Evolutionary conservation across 2,888 invertebrate species (phyloP), one percentile per base, ranked within the genome.

Genomic region (Diarsia dahlii): DNA sequence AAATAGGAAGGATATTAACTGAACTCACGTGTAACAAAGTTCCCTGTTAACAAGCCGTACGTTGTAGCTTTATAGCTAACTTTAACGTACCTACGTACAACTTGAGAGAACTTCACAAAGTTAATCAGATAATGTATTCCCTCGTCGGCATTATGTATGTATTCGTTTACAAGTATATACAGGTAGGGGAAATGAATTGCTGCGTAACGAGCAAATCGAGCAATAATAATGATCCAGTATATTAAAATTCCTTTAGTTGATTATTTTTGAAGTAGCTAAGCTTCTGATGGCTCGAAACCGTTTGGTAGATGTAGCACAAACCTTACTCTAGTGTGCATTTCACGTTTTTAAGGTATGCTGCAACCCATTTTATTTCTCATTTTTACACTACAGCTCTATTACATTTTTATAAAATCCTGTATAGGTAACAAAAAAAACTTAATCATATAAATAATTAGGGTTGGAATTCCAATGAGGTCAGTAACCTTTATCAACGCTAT

Each of bases 111-210:
- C n/a, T 63, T 78, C 67, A 56, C 73, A 28, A 74, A 83, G 66
- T 84, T 88, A 85, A 86, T 88, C 86, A 81, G 82, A 81, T 85
- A 85, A 81, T 82, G 82, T 78, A 78, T 70, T 72, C 64, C 68
- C 70, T 71, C 34, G 50, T 67, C 64, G 75, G 67, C 64, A 73
- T 80, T 81, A 75, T 71, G 5, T 73, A 73, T 64, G 58, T 54
- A 63, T 34, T 67, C 69, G 80, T 54, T 77, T 79, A 65, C 67
- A 45, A 54, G 52, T 45, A 54, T 23, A 34, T 62, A 72, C 34
- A 66, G 67, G 5, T 65, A 71, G 13, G 2, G 13, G 20, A 9
- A 63, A 68, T 23, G 13, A 79, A 58, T 69, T 39, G 46, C n/a
- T 15, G 20, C 64, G 18, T 60, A 68, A 65, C 15, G 34, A 65